Evolutionary conservation across 2,888 invertebrate genomes (phyloP), one percentile per base, ranked within the genome.

Genomic region (Trypoxylon attenuatum): DNA sequence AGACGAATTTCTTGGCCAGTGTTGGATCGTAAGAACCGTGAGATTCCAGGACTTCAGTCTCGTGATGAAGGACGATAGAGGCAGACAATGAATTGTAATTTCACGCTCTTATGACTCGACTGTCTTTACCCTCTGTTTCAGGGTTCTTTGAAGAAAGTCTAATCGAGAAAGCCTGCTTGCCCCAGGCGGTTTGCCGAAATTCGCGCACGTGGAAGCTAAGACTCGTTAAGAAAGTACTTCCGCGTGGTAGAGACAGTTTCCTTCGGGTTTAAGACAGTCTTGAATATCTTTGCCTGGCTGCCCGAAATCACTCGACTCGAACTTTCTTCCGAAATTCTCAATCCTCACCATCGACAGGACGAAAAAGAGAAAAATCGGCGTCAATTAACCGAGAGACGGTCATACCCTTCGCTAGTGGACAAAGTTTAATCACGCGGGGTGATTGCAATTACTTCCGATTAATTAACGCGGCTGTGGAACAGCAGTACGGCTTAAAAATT

Each of bases 201-300:
- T 19, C 41, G 16, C 29, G 45, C 10, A 25, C 19, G 47, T 25
- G 52, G 54, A 54, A 60, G n/a, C 54, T 50, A 54, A 49, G 60
- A 53, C 45, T 38, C 49, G 27, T 64, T 51, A 60, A 63, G 52
- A 60, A 54, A 54, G 15, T 27, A 39, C 45, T 53, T 58, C 33
- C 46, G 46, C n/a, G 47, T 15, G 29, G 8, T 23, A 18, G 27
- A n/a, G 42, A 22, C 49, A 23, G 29, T n/a, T 21, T 33, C 49
- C 33, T 51, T 57, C 29, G n/a, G n/a, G n/a, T n/a, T n/a, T n/a
- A n/a, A n/a, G n/a, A n/a, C n/a, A n/a, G n/a, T n/a, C n/a, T n/a
- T n/a, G n/a, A n/a, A n/a, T n/a, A n/a, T n/a, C n/a, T n/a, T n/a
- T n/a, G n/a, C n/a, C n/a, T n/a, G n/a, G n/a, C n/a, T n/a, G n/a